These are phyloP conservation scores for Chionomys nivalis DNA, from an alignment of 2,113 vertebrate genomes.

Conservation along the genomic window DNA sequence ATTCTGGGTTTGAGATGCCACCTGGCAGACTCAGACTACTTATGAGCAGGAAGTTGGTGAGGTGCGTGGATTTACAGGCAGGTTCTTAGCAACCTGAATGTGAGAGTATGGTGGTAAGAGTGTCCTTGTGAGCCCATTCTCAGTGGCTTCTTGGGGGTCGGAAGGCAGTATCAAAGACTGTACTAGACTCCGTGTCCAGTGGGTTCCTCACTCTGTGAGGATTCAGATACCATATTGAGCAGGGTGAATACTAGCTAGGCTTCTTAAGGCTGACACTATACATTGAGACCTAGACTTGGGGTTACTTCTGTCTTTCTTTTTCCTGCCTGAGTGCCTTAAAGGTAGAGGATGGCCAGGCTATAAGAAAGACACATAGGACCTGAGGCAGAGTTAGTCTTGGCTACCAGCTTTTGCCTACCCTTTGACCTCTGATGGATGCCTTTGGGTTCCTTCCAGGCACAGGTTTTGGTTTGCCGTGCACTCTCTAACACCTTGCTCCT, in stretches of 20 bases:
- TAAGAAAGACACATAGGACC: background rate
- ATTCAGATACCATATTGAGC: background rate
- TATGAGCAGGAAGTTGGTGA: background rate
- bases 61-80: background rate
- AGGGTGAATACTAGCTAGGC: background rate
- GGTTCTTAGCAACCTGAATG: background rate
- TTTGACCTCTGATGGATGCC: background rate
- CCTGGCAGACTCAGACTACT: background rate
- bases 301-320: background rate
- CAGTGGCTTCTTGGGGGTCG: background rate
- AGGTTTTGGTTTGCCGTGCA: constrained; percentile 94
- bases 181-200: background rate
- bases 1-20: background rate
- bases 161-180: background rate
- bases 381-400: background rate
- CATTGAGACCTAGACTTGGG: background rate
- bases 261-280: background rate
- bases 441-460: constrained; percentile 86
- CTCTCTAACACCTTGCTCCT: constrained; percentile 96
- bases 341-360: background rate
- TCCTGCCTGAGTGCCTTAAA: background rate
- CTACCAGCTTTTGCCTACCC: background rate
- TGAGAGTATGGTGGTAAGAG: background rate
- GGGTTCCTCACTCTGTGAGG: background rate
- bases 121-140: background rate